Evolutionary conservation across 2,888 invertebrate species (phyloP).

Genomic region (Drosophila acutilabella): DNA sequence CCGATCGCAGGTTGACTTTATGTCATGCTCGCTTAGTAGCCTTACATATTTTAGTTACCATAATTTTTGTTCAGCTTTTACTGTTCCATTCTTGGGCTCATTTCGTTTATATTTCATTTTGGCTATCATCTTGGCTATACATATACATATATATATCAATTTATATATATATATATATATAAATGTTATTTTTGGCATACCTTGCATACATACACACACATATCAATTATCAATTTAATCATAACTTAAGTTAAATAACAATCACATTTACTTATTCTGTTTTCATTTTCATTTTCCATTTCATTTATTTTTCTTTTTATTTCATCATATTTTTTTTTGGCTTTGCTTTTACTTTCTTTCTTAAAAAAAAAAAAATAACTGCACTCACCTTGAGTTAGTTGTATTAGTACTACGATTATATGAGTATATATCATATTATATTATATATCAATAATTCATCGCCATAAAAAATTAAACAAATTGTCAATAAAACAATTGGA

Average conservation of each 20-base stretch:
- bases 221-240: slow-evolving; percentile 62
- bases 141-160: slow-evolving; percentile 23
- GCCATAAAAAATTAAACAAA: slow-evolving; percentile 45
- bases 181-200: slow-evolving; percentile 51
- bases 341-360: slow-evolving; percentile 16
- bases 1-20: slow-evolving; percentile 48
- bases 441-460: slow-evolving; percentile 19
- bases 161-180: slow-evolving; percentile 24
- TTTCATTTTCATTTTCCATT: slow-evolving; percentile 42
- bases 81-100: slow-evolving; percentile 33
- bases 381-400: slow-evolving; percentile 45
- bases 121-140: slow-evolving; percentile 53
- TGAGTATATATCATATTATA: slow-evolving; percentile 21
- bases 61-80: slow-evolving; percentile 48
- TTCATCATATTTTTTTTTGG: slow-evolving; percentile 29
- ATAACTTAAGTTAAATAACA: slow-evolving; percentile 83
- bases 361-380: slow-evolving; percentile 53
- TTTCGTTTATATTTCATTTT: slow-evolving; percentile 30
- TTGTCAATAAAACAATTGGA: slow-evolving; percentile 75
- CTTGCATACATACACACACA: slow-evolving; percentile 62
- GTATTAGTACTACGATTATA: slow-evolving; percentile 30
- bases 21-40: slow-evolving; percentile 50
- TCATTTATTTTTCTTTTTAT: slow-evolving; percentile 25
- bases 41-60: slow-evolving; percentile 47
- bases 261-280: slow-evolving; percentile 83